Conservation (phyloP, 2,888 invertebrate species). For the Microchrysa polita region DNA sequence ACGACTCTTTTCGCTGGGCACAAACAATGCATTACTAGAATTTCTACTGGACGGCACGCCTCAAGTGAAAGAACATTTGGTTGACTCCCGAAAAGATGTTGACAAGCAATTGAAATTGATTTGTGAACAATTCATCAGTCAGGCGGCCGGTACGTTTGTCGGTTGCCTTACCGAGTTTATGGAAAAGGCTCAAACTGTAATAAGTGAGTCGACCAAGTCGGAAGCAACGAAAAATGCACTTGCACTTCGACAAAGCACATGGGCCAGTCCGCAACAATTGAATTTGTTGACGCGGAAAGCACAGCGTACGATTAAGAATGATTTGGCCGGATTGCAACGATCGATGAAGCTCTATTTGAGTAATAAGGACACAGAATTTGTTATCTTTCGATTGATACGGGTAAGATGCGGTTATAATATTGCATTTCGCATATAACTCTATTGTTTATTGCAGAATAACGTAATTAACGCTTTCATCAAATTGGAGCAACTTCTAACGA, state of each 20-base stretch:
- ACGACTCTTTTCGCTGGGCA: constrained; percentile 85
- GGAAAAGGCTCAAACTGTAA: constrained; percentile 71
- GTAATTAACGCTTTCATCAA: constrained; percentile 89
- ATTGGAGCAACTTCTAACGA: constrained; percentile 78
- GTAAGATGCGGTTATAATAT: constrained; percentile 68
- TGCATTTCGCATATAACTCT: too few species aligned
- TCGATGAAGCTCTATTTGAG: constrained; percentile 96
- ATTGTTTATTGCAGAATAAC: constrained; percentile 78
- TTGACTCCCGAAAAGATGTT: constrained; percentile 96
- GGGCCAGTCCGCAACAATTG: constrained; percentile 78
- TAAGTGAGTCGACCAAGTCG: constrained; percentile 49
- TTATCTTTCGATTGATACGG: constrained; percentile 92
- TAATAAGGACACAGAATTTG: constrained; percentile 96
- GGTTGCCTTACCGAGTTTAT: constrained; percentile 79
- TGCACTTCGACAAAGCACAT: constrained; percentile 66
- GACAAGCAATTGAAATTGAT: constrained; percentile 89
- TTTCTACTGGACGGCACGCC: constrained; percentile 94
- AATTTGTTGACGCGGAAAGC: constrained; percentile 79
- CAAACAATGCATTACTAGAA: constrained; percentile 92
- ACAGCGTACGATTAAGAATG: constrained; percentile 80
- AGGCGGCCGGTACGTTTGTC: constrained; percentile 78
- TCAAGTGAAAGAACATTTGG: constrained; percentile 87
- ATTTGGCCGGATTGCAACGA: constrained; percentile 81
- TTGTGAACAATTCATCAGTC: constrained; percentile 88
- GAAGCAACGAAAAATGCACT: constrained; percentile 55